Evolutionary conservation across 30 jellyfish, hydroid and myxozoan genomes (phyloP).

Genomic region (Nemopilema nomurai): DNA sequence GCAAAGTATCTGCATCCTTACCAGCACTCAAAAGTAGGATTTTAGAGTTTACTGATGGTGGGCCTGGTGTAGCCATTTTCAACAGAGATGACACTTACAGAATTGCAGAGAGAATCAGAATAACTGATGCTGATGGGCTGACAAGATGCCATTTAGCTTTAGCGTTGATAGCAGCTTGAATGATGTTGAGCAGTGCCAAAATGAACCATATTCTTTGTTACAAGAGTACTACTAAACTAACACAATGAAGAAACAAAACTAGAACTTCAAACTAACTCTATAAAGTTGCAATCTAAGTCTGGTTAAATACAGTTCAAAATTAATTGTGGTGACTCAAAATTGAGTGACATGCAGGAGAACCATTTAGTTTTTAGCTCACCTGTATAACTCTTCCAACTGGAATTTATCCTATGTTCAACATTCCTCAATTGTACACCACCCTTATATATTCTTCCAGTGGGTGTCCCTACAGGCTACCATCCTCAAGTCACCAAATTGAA

Average conservation of each 20-base stretch:
- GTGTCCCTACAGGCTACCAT: too few species aligned
- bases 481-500: too few species aligned
- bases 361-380: too few species aligned
- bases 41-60: slow-evolving; percentile 49
- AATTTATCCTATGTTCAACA: too few species aligned
- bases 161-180: slow-evolving; percentile 30
- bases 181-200: slow-evolving; percentile 40
- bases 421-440: too few species aligned
- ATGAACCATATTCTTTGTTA: slow-evolving; percentile 16
- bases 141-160: slow-evolving; percentile 41
- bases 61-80: slow-evolving; percentile 44
- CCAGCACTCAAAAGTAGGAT: slow-evolving; percentile 38
- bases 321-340: too few species aligned
- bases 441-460: too few species aligned
- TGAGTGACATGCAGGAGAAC: too few species aligned
- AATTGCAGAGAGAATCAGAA: slow-evolving; percentile 26
- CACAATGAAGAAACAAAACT: slow-evolving; percentile 22
- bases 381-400: too few species aligned
- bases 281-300: too few species aligned
- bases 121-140: slow-evolving; percentile 29
- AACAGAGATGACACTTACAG: slow-evolving; percentile 29
- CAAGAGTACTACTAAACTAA: slow-evolving; percentile 6
- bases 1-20: slow-evolving; percentile 19
- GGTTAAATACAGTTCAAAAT: too few species aligned
- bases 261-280: background rate